Conservation (phyloP, 37 sponge, comb jelly and placozoan species). For the Chondrosia reniformis region DNA sequence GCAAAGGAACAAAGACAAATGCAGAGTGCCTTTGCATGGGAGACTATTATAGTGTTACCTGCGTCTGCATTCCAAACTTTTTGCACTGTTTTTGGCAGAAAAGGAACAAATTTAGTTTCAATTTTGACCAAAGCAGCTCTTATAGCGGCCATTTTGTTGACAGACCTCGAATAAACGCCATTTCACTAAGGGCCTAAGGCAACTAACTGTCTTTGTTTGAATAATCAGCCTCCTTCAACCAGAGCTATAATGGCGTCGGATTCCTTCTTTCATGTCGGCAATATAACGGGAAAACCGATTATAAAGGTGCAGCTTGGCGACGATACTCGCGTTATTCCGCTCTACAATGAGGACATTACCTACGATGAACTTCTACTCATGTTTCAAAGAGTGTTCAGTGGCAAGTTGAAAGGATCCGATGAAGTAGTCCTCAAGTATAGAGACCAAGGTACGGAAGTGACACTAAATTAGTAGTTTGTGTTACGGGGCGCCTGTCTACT, state of each 20-base stretch:
- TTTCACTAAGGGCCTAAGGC: no score
- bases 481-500: no score
- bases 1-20: no score
- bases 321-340: slow-evolving; percentile 74
- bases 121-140: background rate
- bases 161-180: no score
- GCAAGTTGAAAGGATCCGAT: slow-evolving; percentile 64
- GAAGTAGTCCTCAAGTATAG: slow-evolving; percentile 85
- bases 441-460: slow-evolving; percentile 96
- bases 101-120: background rate
- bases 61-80: slow-evolving; percentile 5
- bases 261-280: slow-evolving; percentile 51
- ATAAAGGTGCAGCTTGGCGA: slow-evolving; percentile 85
- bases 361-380: slow-evolving; percentile 93
- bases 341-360: slow-evolving; percentile 92
- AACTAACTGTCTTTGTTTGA: no score
- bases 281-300: slow-evolving; percentile 74
- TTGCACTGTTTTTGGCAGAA: background rate
- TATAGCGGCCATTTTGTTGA: background rate
- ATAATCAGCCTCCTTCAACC: no score
- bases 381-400: slow-evolving; percentile 83
- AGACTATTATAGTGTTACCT: background rate
- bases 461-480: no score
- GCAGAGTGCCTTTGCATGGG: background rate
- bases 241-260: no score